These are phyloP conservation scores for Spea hammondii DNA, from an alignment of 2,797 vertebrate genomes.

Conservation along the genomic window DNA sequence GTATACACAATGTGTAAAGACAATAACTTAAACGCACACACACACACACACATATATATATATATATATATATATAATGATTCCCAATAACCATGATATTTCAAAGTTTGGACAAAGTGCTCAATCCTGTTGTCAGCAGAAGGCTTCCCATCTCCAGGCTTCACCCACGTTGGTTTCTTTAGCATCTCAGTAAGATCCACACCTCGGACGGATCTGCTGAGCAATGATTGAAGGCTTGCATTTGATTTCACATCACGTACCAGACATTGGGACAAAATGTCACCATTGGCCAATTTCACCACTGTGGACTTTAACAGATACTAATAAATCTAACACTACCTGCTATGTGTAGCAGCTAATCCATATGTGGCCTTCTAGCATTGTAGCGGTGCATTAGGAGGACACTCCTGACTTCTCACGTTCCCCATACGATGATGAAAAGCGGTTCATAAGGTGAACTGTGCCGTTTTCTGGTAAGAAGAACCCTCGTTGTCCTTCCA, in stretches of 20 bases:
- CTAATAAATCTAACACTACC: slow-evolving; percentile 21
- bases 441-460: no score
- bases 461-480: no score
- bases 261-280: slow-evolving; percentile 28
- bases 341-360: background rate
- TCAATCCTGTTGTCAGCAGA: background rate
- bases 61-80: no score
- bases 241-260: slow-evolving; percentile 21
- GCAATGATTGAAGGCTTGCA: slow-evolving; percentile 26
- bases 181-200: no score
- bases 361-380: no score
- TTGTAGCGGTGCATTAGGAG: no score
- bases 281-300: slow-evolving; percentile 7
- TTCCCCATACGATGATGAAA: no score
- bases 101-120: background rate
- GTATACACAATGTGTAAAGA: background rate
- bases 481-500: no score
- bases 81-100: background rate
- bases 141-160: background rate
- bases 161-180: no score
- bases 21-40: background rate
- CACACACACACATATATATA: background rate
- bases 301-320: slow-evolving; percentile 19
- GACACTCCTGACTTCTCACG: no score
- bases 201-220: background rate